Evolutionary conservation across 2,113 vertebrate species (phyloP), one percentile per base, ranked within the genome.

Genomic region (Cavia aperea): DNA sequence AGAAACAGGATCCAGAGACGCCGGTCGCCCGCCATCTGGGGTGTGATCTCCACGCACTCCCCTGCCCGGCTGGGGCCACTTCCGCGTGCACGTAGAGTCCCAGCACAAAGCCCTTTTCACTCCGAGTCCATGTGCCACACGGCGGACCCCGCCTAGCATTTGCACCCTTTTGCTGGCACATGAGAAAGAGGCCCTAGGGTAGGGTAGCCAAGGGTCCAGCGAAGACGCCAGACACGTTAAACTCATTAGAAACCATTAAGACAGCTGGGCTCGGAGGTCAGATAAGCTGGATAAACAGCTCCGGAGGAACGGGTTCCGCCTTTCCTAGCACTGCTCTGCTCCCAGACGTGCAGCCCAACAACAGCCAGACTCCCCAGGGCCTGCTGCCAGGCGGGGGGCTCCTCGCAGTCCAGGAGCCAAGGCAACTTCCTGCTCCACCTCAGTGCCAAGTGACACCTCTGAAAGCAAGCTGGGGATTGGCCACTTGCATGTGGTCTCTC

Each of bases 341-440:
- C 62, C 36, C 5, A 79, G 81, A 54, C 78, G 36, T 1, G 60
- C 66, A 4, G 63, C 75, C 89, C 31, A n/a, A 39, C 75, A 56
- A 31, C 81, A 39, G 39, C 39, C 79, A 31, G 94, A 36, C 82
- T 46, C 88, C 78, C 68, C 0, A 4, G 60, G 18, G 36, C 87
- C 77, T 1, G 33, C 66, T 0, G 0, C 43, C 1, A 46, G 46
- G 46, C 23, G 16, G 1, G 46, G 26, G 49, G 11, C 54, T 81
- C 51, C 4, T 0, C 15, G 8, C 5, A 7, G 51, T 54, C 72
- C 62, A 10, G 43, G 73, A 75, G 36, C 36, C 58, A 4, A 2
- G 4, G 4, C 13, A 0, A 43, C 5, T 12, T 16, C 33, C n/a
- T 0, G 0, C 26, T 12, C 62, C 1, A 26, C 60, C 0, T 0